These are phyloP conservation scores for Cryptosula pallasiana DNA, from an alignment of 2,888 invertebrate species.

Conservation along the genomic window DNA sequence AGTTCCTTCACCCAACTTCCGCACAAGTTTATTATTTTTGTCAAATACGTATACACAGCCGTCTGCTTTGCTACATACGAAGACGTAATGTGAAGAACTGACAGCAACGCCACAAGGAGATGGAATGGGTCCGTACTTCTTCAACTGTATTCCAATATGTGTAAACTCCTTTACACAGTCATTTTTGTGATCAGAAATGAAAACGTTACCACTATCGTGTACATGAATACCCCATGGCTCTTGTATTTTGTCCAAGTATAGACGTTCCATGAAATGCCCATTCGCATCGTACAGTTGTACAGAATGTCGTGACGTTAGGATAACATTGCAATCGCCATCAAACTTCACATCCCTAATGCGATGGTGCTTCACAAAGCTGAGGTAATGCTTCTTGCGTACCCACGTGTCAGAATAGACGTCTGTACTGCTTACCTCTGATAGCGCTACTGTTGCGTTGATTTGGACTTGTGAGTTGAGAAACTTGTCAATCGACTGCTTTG, in stretches of 20 bases:
- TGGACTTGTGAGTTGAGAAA: neutral
- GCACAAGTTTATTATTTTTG: constrained; percentile 1
- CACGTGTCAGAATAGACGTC: constrained; percentile 16
- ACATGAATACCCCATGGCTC: constrained; percentile 21
- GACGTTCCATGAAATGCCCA: constrained; percentile 22
- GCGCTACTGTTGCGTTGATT: neutral
- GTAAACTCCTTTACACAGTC: constrained; percentile 21
- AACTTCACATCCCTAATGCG: constrained; percentile 15
- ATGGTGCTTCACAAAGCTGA: constrained; percentile 22
- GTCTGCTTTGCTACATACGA: constrained; percentile 8
- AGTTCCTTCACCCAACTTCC: constrained; percentile 1
- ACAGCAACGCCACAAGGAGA: constrained; percentile 17
- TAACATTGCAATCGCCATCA: constrained; percentile 18
- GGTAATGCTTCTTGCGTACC: constrained; percentile 2
- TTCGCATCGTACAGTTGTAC: constrained; percentile 22
- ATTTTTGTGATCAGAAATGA: constrained; percentile 20
- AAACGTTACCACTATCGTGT: constrained; percentile 14
- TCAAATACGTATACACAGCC: constrained; percentile 22
- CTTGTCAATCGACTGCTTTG: neutral
- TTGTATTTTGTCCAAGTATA: constrained; percentile 18
- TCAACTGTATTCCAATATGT: constrained; percentile 13
- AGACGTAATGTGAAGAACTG: constrained; percentile 15
- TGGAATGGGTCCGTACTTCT: constrained; percentile 3
- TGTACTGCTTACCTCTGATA: neutral
- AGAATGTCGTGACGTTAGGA: constrained; percentile 17